Percentiles rank a stretch among this genome's conserved stretches.
Evolutionary conservation across 2,888 invertebrate genomes (phyloP).

Genomic region (Pandemis cinnamomeana): DNA sequence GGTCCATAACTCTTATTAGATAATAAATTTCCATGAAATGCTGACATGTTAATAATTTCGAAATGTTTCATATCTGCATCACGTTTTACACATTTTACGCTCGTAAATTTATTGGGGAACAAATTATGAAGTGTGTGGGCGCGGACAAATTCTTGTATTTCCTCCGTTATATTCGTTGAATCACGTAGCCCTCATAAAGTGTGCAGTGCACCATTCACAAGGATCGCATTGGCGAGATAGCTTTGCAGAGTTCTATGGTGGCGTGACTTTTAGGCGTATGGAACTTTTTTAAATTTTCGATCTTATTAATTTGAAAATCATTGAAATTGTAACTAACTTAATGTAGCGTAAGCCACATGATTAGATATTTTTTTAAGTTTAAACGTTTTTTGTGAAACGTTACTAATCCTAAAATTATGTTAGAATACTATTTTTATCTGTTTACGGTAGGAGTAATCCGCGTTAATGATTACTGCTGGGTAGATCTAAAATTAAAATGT

Average conservation of each 20-base stretch:
- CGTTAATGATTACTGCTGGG: too few relatives aligned
- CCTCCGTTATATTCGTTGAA: conserved; percentile 31
- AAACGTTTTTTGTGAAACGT: too few relatives aligned
- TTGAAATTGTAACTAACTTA: too few relatives aligned
- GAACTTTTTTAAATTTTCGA: too few relatives aligned
- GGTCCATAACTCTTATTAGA: not conserved
- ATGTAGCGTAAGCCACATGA: too few relatives aligned
- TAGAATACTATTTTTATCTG: too few relatives aligned
- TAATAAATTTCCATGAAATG: not conserved
- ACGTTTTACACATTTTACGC: conserved; percentile 31
- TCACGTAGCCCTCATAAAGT: conserved; percentile 31
- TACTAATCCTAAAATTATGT: too few relatives aligned
- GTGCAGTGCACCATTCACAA: conserved; percentile 9
- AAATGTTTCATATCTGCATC: conserved; percentile 11
- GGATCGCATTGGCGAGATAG: conserved; percentile 5
- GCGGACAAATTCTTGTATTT: conserved; percentile 24
- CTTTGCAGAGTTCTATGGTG: not conserved
- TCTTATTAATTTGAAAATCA: too few relatives aligned
- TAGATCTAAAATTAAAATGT: too few relatives aligned
- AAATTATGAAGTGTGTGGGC: conserved; percentile 31
- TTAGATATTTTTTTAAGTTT: too few relatives aligned
- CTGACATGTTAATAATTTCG: not conserved
- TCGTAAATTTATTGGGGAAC: conserved; percentile 35
- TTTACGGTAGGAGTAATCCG: too few relatives aligned
- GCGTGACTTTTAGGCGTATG: not conserved